Evolutionary conservation across 2,113 vertebrate genomes (phyloP).

Genomic region (Chitala chitala): DNA sequence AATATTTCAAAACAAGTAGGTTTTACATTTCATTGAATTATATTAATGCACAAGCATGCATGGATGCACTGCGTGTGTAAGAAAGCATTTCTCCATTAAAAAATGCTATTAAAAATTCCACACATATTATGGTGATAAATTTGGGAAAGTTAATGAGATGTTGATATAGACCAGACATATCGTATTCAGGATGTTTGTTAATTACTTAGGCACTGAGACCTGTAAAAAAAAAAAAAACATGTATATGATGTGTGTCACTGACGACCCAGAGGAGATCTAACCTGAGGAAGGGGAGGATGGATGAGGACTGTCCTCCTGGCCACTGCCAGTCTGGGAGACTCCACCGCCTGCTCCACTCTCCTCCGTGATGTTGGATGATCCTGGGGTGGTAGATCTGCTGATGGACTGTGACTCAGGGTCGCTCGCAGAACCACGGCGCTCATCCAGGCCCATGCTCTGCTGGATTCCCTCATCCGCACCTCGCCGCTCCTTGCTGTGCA

Average conservation of each 20-base stretch:
- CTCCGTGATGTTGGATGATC: conserved; percentile 94
- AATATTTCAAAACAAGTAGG: neutral
- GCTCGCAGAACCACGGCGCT: conserved; percentile 89
- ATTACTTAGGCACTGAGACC: neutral
- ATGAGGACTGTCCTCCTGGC: conserved; percentile 95
- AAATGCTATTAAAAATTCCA: neutral
- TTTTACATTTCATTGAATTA: conserved; percentile 7
- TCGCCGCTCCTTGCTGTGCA: conserved; percentile 87
- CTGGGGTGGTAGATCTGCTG: conserved; percentile 93
- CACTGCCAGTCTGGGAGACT: conserved; percentile 89
- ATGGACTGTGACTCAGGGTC: conserved; percentile 97
- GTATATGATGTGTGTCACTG: no score
- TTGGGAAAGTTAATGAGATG: neutral
- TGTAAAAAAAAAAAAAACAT: neutral
- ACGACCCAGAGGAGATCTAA: conserved; percentile 48
- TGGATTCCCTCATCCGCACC: conserved; percentile 77
- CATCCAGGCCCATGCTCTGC: conserved; percentile 66
- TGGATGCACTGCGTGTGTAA: no score
- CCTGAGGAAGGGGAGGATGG: conserved; percentile 97
- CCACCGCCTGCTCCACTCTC: conserved; percentile 88
- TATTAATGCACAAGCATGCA: neutral
- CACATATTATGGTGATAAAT: conserved; percentile 1
- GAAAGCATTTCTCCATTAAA: conserved; percentile 1
- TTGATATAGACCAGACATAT: neutral
- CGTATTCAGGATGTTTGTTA: neutral